These are phyloP conservation scores for Sebastes steindachneri DNA, from an alignment of 2,797 vertebrate genomes.

Conservation along the genomic window DNA sequence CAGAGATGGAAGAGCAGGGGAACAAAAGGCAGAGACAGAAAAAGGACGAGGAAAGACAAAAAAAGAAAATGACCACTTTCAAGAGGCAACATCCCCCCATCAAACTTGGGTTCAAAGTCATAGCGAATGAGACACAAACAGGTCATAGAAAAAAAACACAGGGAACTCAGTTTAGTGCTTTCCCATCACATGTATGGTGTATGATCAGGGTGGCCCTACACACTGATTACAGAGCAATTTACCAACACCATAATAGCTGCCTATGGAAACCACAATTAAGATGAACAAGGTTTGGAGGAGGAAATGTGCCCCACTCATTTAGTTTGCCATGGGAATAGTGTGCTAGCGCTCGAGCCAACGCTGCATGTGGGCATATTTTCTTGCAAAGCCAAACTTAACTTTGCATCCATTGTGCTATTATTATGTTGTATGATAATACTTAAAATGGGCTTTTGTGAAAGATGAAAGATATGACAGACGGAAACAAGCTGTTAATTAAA, in stretches of 20 bases:
- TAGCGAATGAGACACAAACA: slow-evolving; percentile 28
- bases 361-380: slow-evolving; percentile 31
- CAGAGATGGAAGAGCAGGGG: not conserved
- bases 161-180: slow-evolving; percentile 28
- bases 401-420: slow-evolving; percentile 13
- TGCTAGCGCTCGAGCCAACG: not conserved
- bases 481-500: slow-evolving; percentile 34
- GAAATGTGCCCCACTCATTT: slow-evolving; percentile 58
- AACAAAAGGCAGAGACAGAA: slow-evolving; percentile 17
- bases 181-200: slow-evolving; percentile 51
- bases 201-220: slow-evolving; percentile 70
- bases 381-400: slow-evolving; percentile 20
- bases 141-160: not conserved
- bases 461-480: slow-evolving; percentile 2
- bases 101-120: slow-evolving; percentile 32
- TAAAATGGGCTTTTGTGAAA: slow-evolving; percentile 18
- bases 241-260: slow-evolving; percentile 71
- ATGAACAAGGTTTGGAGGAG: slow-evolving; percentile 56
- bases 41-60: slow-evolving; percentile 22
- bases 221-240: slow-evolving; percentile 75
- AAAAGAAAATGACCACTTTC: slow-evolving; percentile 31
- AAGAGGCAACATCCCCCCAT: slow-evolving; percentile 3
- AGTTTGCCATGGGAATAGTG: slow-evolving; percentile 63
- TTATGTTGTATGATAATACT: slow-evolving; percentile 3
- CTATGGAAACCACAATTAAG: slow-evolving; percentile 77